Percentiles rank a stretch among this genome's conserved stretches.
Evolutionary conservation across 2,797 vertebrate species (phyloP).

Genomic region (Taenioides sp.): DNA sequence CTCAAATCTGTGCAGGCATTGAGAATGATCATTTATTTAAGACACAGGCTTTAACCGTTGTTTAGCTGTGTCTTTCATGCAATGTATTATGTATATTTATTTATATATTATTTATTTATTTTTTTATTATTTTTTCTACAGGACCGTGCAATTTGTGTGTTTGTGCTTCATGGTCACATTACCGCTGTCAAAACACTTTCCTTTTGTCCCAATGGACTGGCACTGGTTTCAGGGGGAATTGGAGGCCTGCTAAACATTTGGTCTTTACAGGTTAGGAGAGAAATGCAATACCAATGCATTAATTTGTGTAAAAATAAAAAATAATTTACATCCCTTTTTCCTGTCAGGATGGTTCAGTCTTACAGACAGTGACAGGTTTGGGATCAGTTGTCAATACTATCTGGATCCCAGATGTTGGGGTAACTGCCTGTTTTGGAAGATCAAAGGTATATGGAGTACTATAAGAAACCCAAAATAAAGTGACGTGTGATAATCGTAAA

Average conservation of each 20-base stretch:
- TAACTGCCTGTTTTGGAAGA: constrained; percentile 79
- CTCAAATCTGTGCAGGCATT: no score
- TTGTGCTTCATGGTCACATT: constrained; percentile 81
- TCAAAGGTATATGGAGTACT: constrained; percentile 76
- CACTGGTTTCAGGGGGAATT: constrained; percentile 79
- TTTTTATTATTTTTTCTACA: constrained; percentile 38
- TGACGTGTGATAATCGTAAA: neutral
- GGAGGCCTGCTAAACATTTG: constrained; percentile 84
- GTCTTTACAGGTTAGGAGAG: constrained; percentile 78
- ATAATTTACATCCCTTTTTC: constrained; percentile 9
- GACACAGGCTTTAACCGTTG: no score
- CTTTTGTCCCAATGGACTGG: constrained; percentile 79
- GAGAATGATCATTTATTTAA: no score
- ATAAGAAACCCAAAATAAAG: neutral
- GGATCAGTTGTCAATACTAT: constrained; percentile 78
- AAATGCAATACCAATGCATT: neutral
- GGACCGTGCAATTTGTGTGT: constrained; percentile 74
- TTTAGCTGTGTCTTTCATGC: neutral
- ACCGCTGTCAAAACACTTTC: constrained; percentile 80
- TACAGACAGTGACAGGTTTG: constrained; percentile 81
- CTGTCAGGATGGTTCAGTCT: constrained; percentile 79
- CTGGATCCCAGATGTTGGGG: constrained; percentile 81
- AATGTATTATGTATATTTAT: neutral
- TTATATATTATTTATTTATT: neutral
- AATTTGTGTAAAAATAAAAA: neutral